phyloP scores from a whole-genome alignment of 2,888 invertebrate species.

The Machimus atricapillus region DNA sequence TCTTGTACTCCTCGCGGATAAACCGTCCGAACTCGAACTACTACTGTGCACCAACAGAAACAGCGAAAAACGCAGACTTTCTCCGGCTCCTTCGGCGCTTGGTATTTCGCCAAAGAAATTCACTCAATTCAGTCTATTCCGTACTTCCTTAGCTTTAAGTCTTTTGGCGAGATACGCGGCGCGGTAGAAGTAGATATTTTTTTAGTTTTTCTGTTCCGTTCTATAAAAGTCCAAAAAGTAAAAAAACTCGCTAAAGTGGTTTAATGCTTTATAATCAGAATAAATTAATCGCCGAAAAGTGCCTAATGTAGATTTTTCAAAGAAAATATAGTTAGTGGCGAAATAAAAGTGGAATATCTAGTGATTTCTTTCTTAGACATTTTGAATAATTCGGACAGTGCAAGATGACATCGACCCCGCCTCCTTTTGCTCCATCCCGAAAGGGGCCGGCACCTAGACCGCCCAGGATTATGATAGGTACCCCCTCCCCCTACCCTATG shows the following conservation, averaged over 20 bases:
- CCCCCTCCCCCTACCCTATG: background rate
- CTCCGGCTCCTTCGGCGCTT: slow-evolving; percentile 13
- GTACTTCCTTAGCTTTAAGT: slow-evolving; percentile 24
- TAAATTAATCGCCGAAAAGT: background rate
- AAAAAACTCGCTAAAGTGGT: background rate
- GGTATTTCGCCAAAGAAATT: background rate
- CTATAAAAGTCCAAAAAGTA: background rate
- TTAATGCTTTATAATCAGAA: background rate
- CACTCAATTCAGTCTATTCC: slow-evolving; percentile 3
- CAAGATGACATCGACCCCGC: slow-evolving; percentile 50
- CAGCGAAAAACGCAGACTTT: slow-evolving; percentile 4
- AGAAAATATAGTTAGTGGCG: background rate
- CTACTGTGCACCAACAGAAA: background rate
- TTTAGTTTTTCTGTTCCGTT: background rate
- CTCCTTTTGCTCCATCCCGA: slow-evolving; percentile 38
- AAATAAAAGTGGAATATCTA: slow-evolving; percentile 1
- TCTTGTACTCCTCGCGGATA: background rate
- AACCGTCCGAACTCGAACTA: background rate
- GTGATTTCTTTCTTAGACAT: background rate
- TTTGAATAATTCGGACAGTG: background rate
- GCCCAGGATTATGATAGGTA: slow-evolving; percentile 57
- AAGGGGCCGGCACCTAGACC: slow-evolving; percentile 54
- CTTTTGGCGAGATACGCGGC: background rate
- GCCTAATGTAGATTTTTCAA: background rate
- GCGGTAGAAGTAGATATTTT: background rate